Conservation (phyloP, 2,113 vertebrate species). For the Bubo bubo region DNA sequence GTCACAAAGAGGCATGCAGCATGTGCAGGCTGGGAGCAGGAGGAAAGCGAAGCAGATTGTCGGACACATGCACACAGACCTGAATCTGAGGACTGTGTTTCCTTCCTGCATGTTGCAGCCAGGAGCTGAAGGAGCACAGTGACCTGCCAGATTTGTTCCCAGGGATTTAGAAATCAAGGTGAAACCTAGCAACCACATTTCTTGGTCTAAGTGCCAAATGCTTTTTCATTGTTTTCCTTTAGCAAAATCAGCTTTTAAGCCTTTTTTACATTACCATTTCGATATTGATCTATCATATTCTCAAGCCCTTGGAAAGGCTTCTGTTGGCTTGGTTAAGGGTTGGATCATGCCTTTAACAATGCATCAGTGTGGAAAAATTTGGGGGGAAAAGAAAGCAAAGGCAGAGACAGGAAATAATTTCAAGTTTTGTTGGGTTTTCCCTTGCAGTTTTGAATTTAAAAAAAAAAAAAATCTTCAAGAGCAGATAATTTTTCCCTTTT, state of each 20-base stretch:
- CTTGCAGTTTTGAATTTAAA: not conserved
- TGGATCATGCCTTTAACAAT: not conserved
- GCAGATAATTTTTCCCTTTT: not conserved
- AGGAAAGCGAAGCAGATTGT: not conserved
- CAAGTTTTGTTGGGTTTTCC: not conserved
- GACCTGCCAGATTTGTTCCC: not conserved
- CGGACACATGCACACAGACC: accelerated
- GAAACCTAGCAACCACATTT: not conserved
- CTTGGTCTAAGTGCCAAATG: not conserved
- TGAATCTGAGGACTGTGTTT: not conserved
- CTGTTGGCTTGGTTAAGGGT: not conserved
- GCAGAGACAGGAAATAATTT: not conserved
- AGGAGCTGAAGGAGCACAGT: not conserved
- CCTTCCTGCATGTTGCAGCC: not conserved
- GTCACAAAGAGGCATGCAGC: not conserved
- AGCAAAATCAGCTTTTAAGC: not conserved
- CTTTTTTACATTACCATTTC: not conserved
- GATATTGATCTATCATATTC: not conserved
- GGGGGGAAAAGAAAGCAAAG: not conserved
- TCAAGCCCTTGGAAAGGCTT: not conserved
- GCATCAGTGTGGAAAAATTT: not conserved
- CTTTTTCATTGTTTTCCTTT: not conserved
- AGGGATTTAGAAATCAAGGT: not conserved
- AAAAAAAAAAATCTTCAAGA: not conserved
- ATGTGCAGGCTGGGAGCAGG: accelerated